Evolutionary conservation across 2,797 vertebrate genomes (phyloP).

Genomic region (Lepilemur ruficaudatus): DNA sequence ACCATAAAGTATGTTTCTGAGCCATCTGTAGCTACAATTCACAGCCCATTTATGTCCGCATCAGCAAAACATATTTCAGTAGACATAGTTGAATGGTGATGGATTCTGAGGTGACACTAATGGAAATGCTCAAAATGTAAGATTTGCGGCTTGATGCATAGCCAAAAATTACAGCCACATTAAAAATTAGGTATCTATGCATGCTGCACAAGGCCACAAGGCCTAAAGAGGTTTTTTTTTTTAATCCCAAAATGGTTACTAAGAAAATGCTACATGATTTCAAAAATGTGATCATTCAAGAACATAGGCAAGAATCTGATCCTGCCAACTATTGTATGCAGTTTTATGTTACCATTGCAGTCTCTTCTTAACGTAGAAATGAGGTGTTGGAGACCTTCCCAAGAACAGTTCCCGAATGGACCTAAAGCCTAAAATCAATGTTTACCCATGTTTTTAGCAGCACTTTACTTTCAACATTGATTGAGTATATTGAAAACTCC

Average conservation of each 20-base stretch:
- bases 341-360: neutral
- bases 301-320: neutral
- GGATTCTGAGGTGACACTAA: slow-evolving; percentile 57
- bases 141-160: neutral
- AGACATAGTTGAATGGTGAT: slow-evolving; percentile 62
- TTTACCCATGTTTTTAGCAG: slow-evolving; percentile 66
- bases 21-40: slow-evolving; percentile 51
- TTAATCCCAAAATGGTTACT: neutral
- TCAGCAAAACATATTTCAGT: slow-evolving; percentile 54
- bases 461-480: slow-evolving; percentile 63
- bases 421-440: slow-evolving; percentile 59
- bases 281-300: neutral
- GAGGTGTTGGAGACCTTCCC: neutral
- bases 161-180: slow-evolving; percentile 9
- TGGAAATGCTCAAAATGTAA: slow-evolving; percentile 51
- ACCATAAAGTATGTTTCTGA: slow-evolving; percentile 41
- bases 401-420: slow-evolving; percentile 29
- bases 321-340: neutral
- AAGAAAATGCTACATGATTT: slow-evolving; percentile 33
- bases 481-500: slow-evolving; percentile 63
- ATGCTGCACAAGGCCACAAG: neutral
- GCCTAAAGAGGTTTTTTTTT: neutral
- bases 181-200: slow-evolving; percentile 46
- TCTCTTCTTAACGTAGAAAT: slow-evolving; percentile 9
- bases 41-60: slow-evolving; percentile 23